Conservation (phyloP, 2,113 vertebrate genomes). For the Lepidothrix coronata region DNA sequence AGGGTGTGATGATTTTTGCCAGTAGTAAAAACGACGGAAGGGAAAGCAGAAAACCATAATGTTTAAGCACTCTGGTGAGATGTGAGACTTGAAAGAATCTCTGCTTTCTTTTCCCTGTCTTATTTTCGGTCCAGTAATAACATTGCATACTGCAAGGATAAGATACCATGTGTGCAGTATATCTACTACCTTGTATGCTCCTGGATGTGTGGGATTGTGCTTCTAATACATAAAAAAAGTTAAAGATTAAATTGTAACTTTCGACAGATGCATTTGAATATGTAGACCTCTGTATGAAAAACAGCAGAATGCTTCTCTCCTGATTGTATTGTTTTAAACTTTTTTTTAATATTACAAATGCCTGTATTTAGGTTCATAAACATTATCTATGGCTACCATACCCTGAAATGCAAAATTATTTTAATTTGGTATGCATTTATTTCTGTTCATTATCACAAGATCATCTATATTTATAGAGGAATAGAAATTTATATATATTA, state of each 20-base stretch:
- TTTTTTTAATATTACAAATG: conserved; percentile 66
- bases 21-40: conserved; percentile 6
- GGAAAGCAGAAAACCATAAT: neutral
- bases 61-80: neutral
- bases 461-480: conserved; percentile 96
- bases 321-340: conserved; percentile 72
- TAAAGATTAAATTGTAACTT: conserved; percentile 63
- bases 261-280: conserved; percentile 64
- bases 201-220: conserved; percentile 13
- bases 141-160: conserved; percentile 4
- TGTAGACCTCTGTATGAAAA: conserved; percentile 70
- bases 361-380: conserved; percentile 72
- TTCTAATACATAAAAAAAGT: neutral
- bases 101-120: neutral
- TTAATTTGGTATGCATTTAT: conserved; percentile 87
- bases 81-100: conserved; percentile 22
- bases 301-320: conserved; percentile 56
- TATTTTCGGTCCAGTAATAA: neutral
- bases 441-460: conserved; percentile 86
- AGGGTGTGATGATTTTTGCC: conserved; percentile 32
- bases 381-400: conserved; percentile 74
- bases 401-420: conserved; percentile 78
- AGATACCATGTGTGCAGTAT: neutral
- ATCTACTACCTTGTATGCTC: neutral
- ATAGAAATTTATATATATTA: conserved; percentile 90